Evolutionary conservation across 2,113 vertebrate species (phyloP).

Genomic region (Fukomys damarensis): DNA sequence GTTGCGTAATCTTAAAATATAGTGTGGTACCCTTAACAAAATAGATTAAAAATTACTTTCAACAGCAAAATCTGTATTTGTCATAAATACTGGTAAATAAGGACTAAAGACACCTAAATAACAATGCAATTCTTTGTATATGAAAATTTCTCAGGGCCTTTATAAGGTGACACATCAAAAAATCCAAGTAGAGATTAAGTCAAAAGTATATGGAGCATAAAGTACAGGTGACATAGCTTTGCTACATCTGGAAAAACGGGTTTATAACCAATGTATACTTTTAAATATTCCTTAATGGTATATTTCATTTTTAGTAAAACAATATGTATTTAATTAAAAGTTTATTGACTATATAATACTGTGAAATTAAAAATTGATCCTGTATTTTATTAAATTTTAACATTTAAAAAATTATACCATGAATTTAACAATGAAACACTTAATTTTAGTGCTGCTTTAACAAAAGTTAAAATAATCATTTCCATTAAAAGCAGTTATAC

Average conservation of each 20-base stretch:
- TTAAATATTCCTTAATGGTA: neutral
- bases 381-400: neutral
- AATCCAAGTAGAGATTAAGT: slow-evolving; percentile 3
- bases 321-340: neutral
- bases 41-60: neutral
- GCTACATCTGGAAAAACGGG: neutral
- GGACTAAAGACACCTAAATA: neutral
- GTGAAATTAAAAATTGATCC: neutral
- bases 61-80: neutral
- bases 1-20: neutral
- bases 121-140: neutral
- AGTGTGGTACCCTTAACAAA: neutral
- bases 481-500: neutral
- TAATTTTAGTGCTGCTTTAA: neutral
- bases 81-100: neutral
- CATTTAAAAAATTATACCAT: neutral
- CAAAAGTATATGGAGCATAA: neutral
- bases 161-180: neutral
- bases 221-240: neutral
- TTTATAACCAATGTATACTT: neutral
- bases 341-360: slow-evolving; percentile 13
- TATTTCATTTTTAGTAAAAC: slow-evolving; percentile 36
- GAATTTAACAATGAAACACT: neutral
- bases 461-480: slow-evolving; percentile 29
- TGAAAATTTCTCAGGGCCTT: neutral